phyloP scores from a whole-genome alignment of 2,797 vertebrate species.

The Allobates femoralis region DNA sequence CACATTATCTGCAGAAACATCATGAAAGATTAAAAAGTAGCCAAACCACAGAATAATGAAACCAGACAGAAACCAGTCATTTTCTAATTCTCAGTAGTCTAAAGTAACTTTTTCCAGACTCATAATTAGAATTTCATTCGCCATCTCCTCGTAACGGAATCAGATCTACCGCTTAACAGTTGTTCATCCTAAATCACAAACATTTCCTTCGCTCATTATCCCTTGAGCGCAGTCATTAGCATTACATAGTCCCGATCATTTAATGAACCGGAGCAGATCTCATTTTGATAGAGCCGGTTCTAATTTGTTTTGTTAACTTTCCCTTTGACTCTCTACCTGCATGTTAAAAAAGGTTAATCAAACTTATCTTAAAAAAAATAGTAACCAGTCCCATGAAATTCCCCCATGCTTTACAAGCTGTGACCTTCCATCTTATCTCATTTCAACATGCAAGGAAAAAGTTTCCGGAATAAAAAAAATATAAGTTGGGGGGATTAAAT shows the following conservation, averaged over 20 bases:
- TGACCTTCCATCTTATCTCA: slow-evolving; percentile 50
- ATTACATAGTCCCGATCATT: slow-evolving; percentile 18
- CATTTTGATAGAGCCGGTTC: slow-evolving; percentile 43
- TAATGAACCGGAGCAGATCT: slow-evolving; percentile 53
- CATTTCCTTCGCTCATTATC: slow-evolving; percentile 17
- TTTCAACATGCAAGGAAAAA: slow-evolving; percentile 33
- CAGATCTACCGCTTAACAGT: neutral
- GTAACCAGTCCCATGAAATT: slow-evolving; percentile 10
- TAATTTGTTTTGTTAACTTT: slow-evolving; percentile 54
- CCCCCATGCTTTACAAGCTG: neutral
- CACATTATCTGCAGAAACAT: too few species aligned
- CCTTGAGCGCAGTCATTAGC: slow-evolving; percentile 1
- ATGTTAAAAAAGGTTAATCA: slow-evolving; percentile 49
- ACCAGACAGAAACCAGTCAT: neutral
- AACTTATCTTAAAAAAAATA: slow-evolving; percentile 25
- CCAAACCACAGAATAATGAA: neutral
- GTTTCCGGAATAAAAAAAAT: slow-evolving; percentile 9
- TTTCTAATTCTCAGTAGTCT: neutral
- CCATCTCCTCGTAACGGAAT: neutral
- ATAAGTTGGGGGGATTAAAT: slow-evolving; percentile 43
- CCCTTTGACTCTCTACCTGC: slow-evolving; percentile 29
- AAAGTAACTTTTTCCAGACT: neutral
- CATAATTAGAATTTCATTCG: slow-evolving; percentile 8
- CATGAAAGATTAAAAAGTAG: too few species aligned
- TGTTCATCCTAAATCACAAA: slow-evolving; percentile 25